Evolutionary conservation across 2,888 invertebrate genomes (phyloP).

Genomic region (Euphydryas editha): DNA sequence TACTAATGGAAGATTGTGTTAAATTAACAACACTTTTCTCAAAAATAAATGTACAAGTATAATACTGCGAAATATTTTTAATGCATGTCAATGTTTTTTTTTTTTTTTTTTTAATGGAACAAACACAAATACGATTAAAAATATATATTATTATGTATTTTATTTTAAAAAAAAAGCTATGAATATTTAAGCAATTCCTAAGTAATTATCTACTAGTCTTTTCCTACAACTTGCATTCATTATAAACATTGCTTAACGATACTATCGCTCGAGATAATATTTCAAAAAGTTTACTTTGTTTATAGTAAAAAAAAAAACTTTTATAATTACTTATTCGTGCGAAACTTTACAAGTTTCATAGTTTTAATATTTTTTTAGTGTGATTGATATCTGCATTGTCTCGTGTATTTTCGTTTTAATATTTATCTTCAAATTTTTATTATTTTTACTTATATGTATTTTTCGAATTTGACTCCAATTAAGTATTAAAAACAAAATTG

Average conservation of each 20-base stretch:
- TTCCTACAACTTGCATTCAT: background rate
- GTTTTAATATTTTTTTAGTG: too few relatives aligned
- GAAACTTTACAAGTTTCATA: too few relatives aligned
- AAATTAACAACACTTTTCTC: background rate
- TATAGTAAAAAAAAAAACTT: too few relatives aligned
- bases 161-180: background rate
- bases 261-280: background rate
- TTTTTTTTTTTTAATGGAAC: background rate
- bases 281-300: background rate
- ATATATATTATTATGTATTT: background rate
- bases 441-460: too few relatives aligned
- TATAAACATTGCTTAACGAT: background rate
- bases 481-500: background rate
- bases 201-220: background rate
- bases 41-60: background rate
- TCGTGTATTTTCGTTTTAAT: too few relatives aligned
- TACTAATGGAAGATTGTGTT: background rate
- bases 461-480: too few relatives aligned
- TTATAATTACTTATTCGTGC: too few relatives aligned
- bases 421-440: too few relatives aligned
- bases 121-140: background rate
- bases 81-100: background rate
- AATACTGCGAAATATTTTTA: background rate
- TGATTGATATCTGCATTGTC: too few relatives aligned
- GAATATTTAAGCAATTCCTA: conserved; percentile 11